Percentiles rank a stretch among this genome's conserved stretches.
These are phyloP conservation scores for Octopus sinensis DNA, from an alignment of 1,140 invertebrate species.

Conservation along the genomic window DNA sequence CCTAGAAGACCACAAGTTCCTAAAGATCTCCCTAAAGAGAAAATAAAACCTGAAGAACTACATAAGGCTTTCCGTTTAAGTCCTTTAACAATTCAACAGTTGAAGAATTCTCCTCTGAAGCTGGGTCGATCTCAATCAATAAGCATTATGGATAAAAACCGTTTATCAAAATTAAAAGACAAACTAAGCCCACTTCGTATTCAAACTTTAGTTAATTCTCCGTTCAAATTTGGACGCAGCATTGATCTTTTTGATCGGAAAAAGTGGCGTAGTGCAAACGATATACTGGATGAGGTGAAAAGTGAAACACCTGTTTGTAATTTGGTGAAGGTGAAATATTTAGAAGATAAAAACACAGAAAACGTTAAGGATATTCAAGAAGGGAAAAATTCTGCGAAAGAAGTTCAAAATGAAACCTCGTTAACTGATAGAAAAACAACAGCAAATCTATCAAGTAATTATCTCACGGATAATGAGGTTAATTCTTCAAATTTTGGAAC, in stretches of 20 bases:
- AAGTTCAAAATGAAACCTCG: too few species aligned
- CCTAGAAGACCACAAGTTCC: neutral
- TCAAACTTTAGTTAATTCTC: neutral
- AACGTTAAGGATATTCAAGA: too few species aligned
- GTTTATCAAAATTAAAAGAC: neutral
- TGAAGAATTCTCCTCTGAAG: conserved; percentile 29
- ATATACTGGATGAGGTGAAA: conserved; percentile 22
- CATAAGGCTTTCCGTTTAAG: neutral
- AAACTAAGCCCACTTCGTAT: conserved; percentile 4
- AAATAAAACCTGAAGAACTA: neutral
- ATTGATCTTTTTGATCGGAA: conserved; percentile 29
- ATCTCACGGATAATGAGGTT: neutral
- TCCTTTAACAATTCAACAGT: conserved; percentile 15
- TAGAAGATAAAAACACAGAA: too few species aligned
- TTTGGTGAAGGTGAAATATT: too few species aligned
- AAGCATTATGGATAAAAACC: neutral
- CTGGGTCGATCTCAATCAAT: conserved; percentile 20
- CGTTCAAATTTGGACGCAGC: conserved; percentile 20
- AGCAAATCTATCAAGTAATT: too few species aligned
- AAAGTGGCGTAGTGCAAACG: conserved; percentile 17
- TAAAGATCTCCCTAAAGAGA: conserved; percentile 5
- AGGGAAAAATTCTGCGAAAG: too few species aligned
- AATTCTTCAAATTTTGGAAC: neutral
- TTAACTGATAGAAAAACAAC: too few species aligned
- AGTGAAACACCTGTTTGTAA: too few species aligned